These are phyloP conservation scores for Sinelater perroti DNA, from an alignment of 2,888 invertebrate species.

Conservation along the genomic window DNA sequence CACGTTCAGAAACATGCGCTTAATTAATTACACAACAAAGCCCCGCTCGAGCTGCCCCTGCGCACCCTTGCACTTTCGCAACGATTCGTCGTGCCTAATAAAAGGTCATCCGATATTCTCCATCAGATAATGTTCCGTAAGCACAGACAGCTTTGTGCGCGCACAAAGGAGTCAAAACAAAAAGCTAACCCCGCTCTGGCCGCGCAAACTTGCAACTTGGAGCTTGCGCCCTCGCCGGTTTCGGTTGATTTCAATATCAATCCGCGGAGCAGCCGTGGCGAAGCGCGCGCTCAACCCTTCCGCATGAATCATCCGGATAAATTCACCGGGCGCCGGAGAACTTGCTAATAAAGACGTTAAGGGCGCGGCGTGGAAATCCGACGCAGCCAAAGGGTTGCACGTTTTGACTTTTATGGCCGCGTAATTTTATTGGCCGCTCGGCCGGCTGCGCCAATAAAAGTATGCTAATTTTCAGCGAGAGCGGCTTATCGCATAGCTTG, in stretches of 20 bases:
- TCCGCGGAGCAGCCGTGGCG: too few relatives aligned
- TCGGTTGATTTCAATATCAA: too few relatives aligned
- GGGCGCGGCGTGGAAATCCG: conserved; percentile 4
- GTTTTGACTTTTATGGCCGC: not conserved
- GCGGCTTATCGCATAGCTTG: too few relatives aligned
- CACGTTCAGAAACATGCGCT: too few relatives aligned
- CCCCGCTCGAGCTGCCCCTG: too few relatives aligned
- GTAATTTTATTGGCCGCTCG: not conserved
- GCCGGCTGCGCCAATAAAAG: not conserved
- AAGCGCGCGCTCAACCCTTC: conserved; percentile 3
- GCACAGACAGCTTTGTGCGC: not conserved
- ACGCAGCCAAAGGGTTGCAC: not conserved
- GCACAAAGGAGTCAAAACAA: not conserved
- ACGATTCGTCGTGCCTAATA: not conserved
- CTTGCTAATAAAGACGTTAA: conserved; percentile 8
- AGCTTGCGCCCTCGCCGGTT: not conserved
- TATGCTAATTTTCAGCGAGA: too few relatives aligned
- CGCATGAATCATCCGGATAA: conserved; percentile 9
- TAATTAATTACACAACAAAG: too few relatives aligned
- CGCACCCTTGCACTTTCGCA: too few relatives aligned
- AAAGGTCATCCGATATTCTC: conserved; percentile 1
- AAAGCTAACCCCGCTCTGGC: conserved; percentile 1
- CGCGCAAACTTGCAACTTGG: not conserved
- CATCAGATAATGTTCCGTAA: not conserved
- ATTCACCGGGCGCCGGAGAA: not conserved